Evolutionary conservation across 1,140 invertebrate species (phyloP).

Genomic region (Aphaenogaster ashmeadi): DNA sequence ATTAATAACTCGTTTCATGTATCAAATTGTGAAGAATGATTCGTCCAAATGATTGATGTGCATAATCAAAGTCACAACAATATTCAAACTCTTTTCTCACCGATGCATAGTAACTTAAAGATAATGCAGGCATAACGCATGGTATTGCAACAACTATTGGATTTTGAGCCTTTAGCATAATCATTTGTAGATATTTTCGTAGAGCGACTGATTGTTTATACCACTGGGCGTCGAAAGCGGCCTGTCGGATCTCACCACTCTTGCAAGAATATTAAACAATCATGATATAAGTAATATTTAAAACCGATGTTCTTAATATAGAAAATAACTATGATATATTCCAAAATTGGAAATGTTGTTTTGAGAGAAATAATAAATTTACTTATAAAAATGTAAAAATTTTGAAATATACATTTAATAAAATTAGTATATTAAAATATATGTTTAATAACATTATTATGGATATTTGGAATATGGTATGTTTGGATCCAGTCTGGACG

Average conservation of each 20-base stretch:
- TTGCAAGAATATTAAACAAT: not conserved
- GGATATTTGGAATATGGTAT: no score
- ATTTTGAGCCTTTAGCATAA: conserved; percentile 59
- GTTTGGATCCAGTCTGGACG: no score
- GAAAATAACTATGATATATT: no score
- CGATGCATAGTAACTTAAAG: conserved; percentile 67
- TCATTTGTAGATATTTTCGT: not conserved
- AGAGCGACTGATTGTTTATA: not conserved
- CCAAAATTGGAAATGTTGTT: no score
- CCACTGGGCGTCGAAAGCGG: not conserved
- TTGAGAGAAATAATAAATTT: no score
- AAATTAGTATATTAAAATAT: no score
- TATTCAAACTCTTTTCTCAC: conserved; percentile 9
- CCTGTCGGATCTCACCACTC: not conserved
- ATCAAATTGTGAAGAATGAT: not conserved
- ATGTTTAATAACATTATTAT: no score
- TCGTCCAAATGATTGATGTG: not conserved
- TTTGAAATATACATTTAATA: no score
- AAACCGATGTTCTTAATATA: no score
- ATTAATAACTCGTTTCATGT: not conserved
- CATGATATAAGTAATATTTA: no score
- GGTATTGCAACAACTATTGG: conserved; percentile 66
- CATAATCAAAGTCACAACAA: not conserved
- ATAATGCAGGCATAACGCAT: conserved; percentile 69
- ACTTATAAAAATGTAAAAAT: no score